These are phyloP conservation scores for Gouania willdenowi DNA, from an alignment of 2,797 vertebrate species.

Conservation along the genomic window DNA sequence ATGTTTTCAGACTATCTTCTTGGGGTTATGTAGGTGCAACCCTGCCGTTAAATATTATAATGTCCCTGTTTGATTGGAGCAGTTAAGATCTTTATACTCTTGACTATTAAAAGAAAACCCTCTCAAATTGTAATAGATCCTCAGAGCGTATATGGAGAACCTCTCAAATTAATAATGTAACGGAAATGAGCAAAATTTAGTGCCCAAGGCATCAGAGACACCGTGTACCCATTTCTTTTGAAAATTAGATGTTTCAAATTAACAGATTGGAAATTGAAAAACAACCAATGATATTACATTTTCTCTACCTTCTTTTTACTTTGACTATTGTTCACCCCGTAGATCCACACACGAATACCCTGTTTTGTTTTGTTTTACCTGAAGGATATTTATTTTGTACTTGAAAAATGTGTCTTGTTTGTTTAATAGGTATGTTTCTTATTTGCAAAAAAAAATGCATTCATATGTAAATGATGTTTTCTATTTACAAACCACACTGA, in stretches of 20 bases:
- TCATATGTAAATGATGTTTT: no score
- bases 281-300: conserved; percentile 11
- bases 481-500: no score
- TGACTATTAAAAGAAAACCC: conserved; percentile 84
- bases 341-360: no score
- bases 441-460: no score
- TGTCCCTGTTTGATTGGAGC: conserved; percentile 86
- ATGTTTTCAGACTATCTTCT: conserved; percentile 45
- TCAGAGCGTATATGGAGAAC: conserved; percentile 90
- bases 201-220: conserved; percentile 72
- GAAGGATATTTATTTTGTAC: no score
- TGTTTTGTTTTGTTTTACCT: neutral
- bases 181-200: conserved; percentile 93
- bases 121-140: conserved; percentile 84
- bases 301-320: no score
- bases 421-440: no score
- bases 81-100: conserved; percentile 91
- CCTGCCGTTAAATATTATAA: conserved; percentile 85
- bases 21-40: conserved; percentile 77
- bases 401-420: no score
- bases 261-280: conserved; percentile 55
- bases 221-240: conserved; percentile 87
- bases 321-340: no score
- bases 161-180: conserved; percentile 95
- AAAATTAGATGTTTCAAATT: conserved; percentile 58